These are phyloP conservation scores for Ammodytes dubius DNA, from an alignment of 2,113 vertebrate genomes.

Conservation along the genomic window DNA sequence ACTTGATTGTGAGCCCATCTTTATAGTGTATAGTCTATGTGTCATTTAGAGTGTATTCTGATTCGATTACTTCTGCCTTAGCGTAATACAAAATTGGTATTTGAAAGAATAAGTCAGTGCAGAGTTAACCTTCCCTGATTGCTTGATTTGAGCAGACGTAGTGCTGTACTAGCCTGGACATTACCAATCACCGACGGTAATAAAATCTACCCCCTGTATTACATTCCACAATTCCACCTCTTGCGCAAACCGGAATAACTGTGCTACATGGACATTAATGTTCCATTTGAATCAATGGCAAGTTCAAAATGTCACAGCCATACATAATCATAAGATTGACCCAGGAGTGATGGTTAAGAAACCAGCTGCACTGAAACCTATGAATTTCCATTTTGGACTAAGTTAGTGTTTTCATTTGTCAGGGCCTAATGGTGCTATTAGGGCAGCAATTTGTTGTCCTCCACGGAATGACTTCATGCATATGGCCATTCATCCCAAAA, in stretches of 20 bases:
- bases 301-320: conserved; percentile 73
- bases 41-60: conserved; percentile 33
- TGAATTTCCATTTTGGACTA: conserved; percentile 75
- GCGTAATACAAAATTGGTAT: conserved; percentile 47
- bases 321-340: conserved; percentile 75
- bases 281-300: conserved; percentile 72
- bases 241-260: conserved; percentile 56
- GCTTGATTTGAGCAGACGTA: conserved; percentile 45
- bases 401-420: conserved; percentile 80
- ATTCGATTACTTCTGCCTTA: conserved; percentile 27
- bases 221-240: conserved; percentile 61
- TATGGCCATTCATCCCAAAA: conserved; percentile 57
- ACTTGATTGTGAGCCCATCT: conserved; percentile 12
- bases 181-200: conserved; percentile 66
- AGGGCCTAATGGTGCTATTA: conserved; percentile 78
- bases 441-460: conserved; percentile 67
- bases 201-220: conserved; percentile 64
- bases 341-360: conserved; percentile 63
- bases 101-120: conserved; percentile 44
- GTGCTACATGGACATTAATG: conserved; percentile 63
- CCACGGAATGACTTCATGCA: conserved; percentile 68
- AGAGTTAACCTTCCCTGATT: conserved; percentile 61
- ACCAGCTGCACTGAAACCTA: conserved; percentile 62
- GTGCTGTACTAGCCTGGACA: conserved; percentile 56
- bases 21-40: background rate